Evolutionary conservation across 1,140 invertebrate species (phyloP), one percentile per base, ranked within the genome.

Genomic region (Octopus bimaculoides): DNA sequence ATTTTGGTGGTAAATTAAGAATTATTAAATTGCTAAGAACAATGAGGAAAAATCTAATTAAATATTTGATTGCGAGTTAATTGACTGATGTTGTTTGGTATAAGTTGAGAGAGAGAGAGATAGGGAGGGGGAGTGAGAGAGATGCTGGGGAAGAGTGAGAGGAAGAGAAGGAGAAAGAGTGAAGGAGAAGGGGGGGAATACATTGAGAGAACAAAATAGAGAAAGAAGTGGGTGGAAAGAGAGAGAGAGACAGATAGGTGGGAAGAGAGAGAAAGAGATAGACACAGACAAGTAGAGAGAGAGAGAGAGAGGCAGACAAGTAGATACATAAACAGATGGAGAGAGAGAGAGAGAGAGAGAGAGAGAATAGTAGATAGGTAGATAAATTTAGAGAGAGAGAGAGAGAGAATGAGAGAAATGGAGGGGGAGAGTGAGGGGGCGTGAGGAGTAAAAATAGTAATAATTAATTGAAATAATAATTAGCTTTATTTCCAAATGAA

Each of bases 291-390:
- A 52, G 77, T 52, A 77, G 79, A 77, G 79, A 80, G 79, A 61
- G 79, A 80, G 79, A 77, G 79, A 77, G 71, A 77, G 79, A 77
- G 74, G 53, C 6, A 53, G 75, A 54, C 66, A 74, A 14, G 10
- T 5, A 6, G 54, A 52, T 52, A 71, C 26, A 41, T 41, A 55
- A 52, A 54, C 2, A 14, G 55, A 55, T 54, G 20, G 54, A 20
- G 20, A 41, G 55, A 54, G 26, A n/a, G 26, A 54, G 26, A 55
- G 14, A 12, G 56, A 20, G 52, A 41, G 26, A 41, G 26, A 41
- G 54, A 78, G 20, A 53, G 66, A 78, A 52, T 54, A 53, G 78
- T 75, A 79, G 69, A 78, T 41, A 78, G 54, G 55, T 2, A 55
- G 26, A 53, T 12, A 78, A 17, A 52, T n/a, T 66, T 26, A 69